Evolutionary conservation across 2,888 invertebrate genomes (phyloP).

Genomic region (Siphonodentalium dalli): DNA sequence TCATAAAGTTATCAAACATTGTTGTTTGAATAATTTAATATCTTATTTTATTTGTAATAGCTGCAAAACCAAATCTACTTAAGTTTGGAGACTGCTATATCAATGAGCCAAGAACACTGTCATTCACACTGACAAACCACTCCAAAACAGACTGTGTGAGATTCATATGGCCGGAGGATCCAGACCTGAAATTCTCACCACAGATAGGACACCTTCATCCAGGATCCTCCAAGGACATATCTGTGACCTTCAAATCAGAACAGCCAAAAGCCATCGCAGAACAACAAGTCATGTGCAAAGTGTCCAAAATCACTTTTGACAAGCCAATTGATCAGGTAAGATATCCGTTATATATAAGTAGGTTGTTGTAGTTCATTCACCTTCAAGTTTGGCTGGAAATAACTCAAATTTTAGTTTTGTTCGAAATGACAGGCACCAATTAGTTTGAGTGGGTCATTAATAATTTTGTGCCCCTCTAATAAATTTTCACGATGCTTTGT

Average conservation of each 20-base stretch:
- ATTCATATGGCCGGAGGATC: conserved; percentile 61
- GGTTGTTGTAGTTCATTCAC: too few relatives aligned
- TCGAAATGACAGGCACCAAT: too few relatives aligned
- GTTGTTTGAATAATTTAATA: not conserved
- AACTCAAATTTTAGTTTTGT: too few relatives aligned
- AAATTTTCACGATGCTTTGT: too few relatives aligned
- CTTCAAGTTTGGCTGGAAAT: too few relatives aligned
- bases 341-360: not conserved
- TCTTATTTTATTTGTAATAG: conserved; percentile 35
- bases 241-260: conserved; percentile 68
- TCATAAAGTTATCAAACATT: not conserved
- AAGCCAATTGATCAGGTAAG: conserved; percentile 51
- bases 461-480: too few relatives aligned
- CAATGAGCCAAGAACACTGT: conserved; percentile 56
- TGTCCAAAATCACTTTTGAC: conserved; percentile 60
- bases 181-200: conserved; percentile 68
- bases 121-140: conserved; percentile 63
- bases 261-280: conserved; percentile 60
- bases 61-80: conserved; percentile 62
- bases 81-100: conserved; percentile 64
- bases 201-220: conserved; percentile 62
- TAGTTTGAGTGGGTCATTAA: too few relatives aligned
- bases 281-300: conserved; percentile 49
- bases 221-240: conserved; percentile 67
- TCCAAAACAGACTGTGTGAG: conserved; percentile 55